Evolutionary conservation across 30 jellyfish, hydroid and myxozoan genomes (phyloP), one percentile per base, ranked within the genome.

Genomic region (Hydra vulgaris): DNA sequence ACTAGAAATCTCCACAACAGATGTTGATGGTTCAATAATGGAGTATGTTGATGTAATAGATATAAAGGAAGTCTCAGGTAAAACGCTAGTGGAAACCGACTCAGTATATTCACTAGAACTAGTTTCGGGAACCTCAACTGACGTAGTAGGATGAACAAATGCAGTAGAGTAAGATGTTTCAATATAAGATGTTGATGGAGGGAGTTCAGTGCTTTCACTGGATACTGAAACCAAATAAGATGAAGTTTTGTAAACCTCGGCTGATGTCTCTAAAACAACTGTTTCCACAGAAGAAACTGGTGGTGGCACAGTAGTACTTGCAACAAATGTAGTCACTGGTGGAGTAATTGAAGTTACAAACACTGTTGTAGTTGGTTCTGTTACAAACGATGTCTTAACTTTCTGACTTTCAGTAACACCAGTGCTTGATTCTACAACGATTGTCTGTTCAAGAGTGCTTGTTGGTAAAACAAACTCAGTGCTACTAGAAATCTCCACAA

Each of bases 261-360:
- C 12, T 3, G 61, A 40, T 3, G 61, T 40, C 61, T 40, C 61
- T 40, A 12, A 40, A 12, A 12, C 5, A 40, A 40, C 12, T 40
- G 61, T 40, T 12, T 40, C 61, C 5, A 83, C 74, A 70, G 87
- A 16, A 21, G 80, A 53, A 16, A 74, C 80, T 12, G 71, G 54
- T 4, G 81, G 66, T 15, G 89, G 18, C 19, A 52, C 26, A 22
- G 89, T 21, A 0, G 85, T 66, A 25, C 66, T 27, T 7, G 89
- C 76, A 15, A 83, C 76, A 7, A 82, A 26, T 16, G 77, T 26
- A 27, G 85, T 82, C 26, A 83, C 18, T 26, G 84, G 77, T 0
- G 89, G 85, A 0, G 84, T 56, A 52, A 82, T 27, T 0, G 89
- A 70, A 21, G 87, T 66, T 0, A 73, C 66, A n/a, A 78, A 15